Percentiles rank a stretch among this genome's conserved stretches.
These are phyloP conservation scores for Griposia aprilina DNA, from an alignment of 2,888 invertebrate genomes.

Conservation along the genomic window DNA sequence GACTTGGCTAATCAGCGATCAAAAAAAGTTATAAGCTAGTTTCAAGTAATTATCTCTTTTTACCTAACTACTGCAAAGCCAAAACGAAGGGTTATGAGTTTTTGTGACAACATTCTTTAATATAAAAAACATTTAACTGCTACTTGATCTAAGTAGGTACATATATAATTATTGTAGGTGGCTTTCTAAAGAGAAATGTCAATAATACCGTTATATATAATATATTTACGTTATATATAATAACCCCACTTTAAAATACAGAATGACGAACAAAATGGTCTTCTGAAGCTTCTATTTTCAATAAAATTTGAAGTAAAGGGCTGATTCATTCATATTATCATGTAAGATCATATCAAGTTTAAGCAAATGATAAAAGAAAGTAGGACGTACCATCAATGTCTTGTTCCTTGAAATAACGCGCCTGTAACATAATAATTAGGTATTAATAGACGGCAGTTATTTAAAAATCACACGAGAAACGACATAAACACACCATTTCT, in stretches of 20 bases:
- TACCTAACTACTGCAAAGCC: too few relatives aligned
- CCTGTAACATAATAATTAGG: conserved; percentile 91
- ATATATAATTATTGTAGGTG: not conserved
- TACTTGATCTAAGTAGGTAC: too few relatives aligned
- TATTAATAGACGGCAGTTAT: conserved; percentile 17
- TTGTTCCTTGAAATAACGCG: conserved; percentile 97
- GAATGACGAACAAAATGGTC: not conserved
- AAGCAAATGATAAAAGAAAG: conserved; percentile 26
- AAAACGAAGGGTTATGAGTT: too few relatives aligned
- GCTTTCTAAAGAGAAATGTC: conserved; percentile 21
- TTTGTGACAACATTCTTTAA: too few relatives aligned
- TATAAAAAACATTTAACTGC: too few relatives aligned
- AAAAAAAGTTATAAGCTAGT: too few relatives aligned
- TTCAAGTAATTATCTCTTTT: too few relatives aligned
- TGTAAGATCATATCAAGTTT: conserved; percentile 38
- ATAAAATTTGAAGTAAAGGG: not conserved
- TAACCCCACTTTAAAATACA: too few relatives aligned
- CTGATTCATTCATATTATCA: conserved; percentile 22
- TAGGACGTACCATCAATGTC: conserved; percentile 96
- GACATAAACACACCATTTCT: conserved; percentile 47
- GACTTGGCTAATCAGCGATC: too few relatives aligned
- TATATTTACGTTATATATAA: too few relatives aligned
- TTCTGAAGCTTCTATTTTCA: not conserved
- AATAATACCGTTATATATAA: conserved; percentile 27
- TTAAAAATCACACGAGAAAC: not conserved